phyloP scores from a whole-genome alignment of 2,888 invertebrate genomes.

The Cecidostiba fungosa region DNA sequence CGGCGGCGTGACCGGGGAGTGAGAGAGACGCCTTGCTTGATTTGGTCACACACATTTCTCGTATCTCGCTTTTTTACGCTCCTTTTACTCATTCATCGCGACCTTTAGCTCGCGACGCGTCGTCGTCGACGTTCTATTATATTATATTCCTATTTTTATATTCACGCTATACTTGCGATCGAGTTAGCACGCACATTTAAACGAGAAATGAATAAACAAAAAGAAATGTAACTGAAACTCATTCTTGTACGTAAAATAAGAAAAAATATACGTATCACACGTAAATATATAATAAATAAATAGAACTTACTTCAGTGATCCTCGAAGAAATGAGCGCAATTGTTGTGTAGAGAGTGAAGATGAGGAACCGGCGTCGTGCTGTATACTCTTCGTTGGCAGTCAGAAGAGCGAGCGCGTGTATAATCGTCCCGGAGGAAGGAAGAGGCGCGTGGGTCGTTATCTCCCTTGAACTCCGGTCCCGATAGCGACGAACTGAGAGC shows the following conservation, averaged over 20 bases:
- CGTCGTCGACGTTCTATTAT: background rate
- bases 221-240: too few species aligned
- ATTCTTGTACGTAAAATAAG: too few species aligned
- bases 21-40: slow-evolving; percentile 6
- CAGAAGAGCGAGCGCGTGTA: background rate
- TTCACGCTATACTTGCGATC: too few species aligned
- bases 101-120: slow-evolving; percentile 4
- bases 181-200: too few species aligned
- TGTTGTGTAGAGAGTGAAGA: background rate
- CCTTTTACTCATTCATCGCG: background rate
- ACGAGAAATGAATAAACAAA: too few species aligned
- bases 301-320: background rate
- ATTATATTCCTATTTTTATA: background rate
- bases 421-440: slow-evolving; percentile 58
- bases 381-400: background rate
- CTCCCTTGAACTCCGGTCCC: slow-evolving; percentile 60
- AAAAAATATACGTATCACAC: too few species aligned
- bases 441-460: slow-evolving; percentile 65
- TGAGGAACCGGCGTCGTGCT: background rate
- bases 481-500: slow-evolving; percentile 40
- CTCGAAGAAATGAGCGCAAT: background rate
- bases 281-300: background rate
- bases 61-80: slow-evolving; percentile 37
- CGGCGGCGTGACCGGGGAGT: slow-evolving; percentile 24
- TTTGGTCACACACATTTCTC: slow-evolving; percentile 41